These are phyloP conservation scores for Ametastegia equiseti DNA, from an alignment of 2,888 invertebrate species.

Conservation along the genomic window DNA sequence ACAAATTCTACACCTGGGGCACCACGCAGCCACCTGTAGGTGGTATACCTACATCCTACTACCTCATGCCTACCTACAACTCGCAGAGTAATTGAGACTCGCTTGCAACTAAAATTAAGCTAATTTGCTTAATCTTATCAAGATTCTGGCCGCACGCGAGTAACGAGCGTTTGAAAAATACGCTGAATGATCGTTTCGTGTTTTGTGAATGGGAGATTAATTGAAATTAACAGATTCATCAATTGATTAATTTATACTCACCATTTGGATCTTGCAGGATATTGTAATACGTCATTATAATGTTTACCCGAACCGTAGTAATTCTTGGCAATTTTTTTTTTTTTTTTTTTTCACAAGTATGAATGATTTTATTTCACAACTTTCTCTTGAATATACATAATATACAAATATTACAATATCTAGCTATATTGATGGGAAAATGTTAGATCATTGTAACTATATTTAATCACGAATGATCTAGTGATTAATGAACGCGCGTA, in stretches of 20 bases:
- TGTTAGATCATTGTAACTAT: slow-evolving; percentile 1
- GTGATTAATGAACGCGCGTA: not conserved
- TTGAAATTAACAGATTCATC: not conserved
- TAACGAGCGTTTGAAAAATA: not conserved
- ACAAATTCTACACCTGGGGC: slow-evolving; percentile 33
- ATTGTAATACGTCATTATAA: not conserved
- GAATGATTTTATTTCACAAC: slow-evolving; percentile 54
- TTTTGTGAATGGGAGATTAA: not conserved
- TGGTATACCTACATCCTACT: not conserved
- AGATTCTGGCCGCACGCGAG: slow-evolving; percentile 17
- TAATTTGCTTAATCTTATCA: slow-evolving; percentile 32
- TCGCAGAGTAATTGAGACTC: slow-evolving; percentile 38
- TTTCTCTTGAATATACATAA: slow-evolving; percentile 63
- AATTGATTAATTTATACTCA: slow-evolving; percentile 18
- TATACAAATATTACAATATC: slow-evolving; percentile 67
- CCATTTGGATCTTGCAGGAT: not conserved
- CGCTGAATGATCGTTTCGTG: not conserved
- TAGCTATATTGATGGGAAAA: slow-evolving; percentile 5
- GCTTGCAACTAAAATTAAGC: slow-evolving; percentile 30
- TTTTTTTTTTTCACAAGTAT: not conserved
- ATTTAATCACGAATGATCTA: not conserved
- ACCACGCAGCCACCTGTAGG: slow-evolving; percentile 18
- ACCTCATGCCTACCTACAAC: too few relatives aligned
- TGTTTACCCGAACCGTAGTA: not conserved
- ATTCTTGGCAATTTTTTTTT: too few relatives aligned